phyloP scores from a whole-genome alignment of 2,113 vertebrate species.

The Ceyx margarethae region DNA sequence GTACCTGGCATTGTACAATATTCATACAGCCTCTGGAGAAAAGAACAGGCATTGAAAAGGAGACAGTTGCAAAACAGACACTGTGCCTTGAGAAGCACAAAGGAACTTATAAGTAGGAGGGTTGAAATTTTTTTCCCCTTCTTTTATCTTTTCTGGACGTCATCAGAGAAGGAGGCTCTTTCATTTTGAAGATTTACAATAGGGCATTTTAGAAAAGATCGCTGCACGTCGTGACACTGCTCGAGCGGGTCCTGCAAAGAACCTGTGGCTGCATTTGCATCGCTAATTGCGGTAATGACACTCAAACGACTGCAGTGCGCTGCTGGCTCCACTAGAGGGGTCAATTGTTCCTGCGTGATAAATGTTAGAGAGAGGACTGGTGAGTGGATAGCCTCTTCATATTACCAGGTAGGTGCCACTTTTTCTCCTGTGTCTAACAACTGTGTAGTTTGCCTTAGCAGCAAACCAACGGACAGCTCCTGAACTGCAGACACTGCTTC shows the following conservation, averaged over 20 bases:
- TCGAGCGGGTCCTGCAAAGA: neutral
- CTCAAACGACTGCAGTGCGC: slow-evolving; percentile 32
- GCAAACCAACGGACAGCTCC: neutral
- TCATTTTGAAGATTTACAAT: neutral
- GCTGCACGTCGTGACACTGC: neutral
- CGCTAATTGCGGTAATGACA: neutral
- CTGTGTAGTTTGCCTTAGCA: neutral
- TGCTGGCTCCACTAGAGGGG: slow-evolving; percentile 77
- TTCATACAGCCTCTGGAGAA: neutral
- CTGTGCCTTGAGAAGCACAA: neutral
- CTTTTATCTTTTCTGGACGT: neutral
- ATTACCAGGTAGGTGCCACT: neutral
- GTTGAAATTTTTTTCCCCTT: neutral
- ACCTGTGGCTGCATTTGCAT: neutral
- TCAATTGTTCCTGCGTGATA: slow-evolving; percentile 66
- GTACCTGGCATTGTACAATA: neutral
- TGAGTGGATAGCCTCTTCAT: neutral
- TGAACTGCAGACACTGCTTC: neutral
- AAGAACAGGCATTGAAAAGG: neutral
- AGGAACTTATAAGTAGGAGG: neutral
- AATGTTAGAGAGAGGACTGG: neutral
- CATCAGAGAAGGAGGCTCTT: neutral
- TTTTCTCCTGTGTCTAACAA: neutral
- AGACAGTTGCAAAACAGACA: neutral
- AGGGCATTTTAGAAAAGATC: neutral